These are phyloP conservation scores for Serrognathus titanus DNA, from an alignment of 2,888 invertebrate species.

Conservation along the genomic window DNA sequence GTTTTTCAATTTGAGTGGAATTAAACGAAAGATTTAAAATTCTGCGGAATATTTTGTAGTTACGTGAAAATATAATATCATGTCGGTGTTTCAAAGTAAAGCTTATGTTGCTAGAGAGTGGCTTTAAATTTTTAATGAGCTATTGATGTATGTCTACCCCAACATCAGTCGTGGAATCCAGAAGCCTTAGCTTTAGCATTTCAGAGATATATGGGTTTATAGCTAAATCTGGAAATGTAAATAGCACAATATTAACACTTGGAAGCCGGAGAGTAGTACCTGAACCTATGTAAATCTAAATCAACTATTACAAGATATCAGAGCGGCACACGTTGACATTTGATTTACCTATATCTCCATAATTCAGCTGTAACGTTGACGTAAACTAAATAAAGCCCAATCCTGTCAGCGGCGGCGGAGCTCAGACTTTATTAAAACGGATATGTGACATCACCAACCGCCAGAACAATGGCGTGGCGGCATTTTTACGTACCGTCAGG, in stretches of 20 bases:
- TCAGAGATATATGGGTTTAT: neutral
- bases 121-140: no score
- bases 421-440: constrained; percentile 1
- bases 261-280: neutral
- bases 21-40: no score
- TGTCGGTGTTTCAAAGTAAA: no score
- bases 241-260: neutral
- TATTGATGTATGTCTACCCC: no score
- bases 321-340: constrained; percentile 10
- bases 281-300: constrained; percentile 3
- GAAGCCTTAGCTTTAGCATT: no score
- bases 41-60: no score
- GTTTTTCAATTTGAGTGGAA: no score
- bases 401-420: neutral
- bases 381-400: constrained; percentile 13
- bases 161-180: no score
- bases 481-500: constrained; percentile 9
- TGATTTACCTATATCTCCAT: constrained; percentile 21
- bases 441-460: neutral
- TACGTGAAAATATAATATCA: no score
- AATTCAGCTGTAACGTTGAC: constrained; percentile 11
- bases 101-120: no score
- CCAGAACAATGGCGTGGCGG: constrained; percentile 8
- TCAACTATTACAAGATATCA: neutral
- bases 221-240: neutral